Percentiles rank a stretch among this genome's conserved stretches.
phyloP scores from a whole-genome alignment of 1,140 invertebrate species.

The Eriocheir sinensis region DNA sequence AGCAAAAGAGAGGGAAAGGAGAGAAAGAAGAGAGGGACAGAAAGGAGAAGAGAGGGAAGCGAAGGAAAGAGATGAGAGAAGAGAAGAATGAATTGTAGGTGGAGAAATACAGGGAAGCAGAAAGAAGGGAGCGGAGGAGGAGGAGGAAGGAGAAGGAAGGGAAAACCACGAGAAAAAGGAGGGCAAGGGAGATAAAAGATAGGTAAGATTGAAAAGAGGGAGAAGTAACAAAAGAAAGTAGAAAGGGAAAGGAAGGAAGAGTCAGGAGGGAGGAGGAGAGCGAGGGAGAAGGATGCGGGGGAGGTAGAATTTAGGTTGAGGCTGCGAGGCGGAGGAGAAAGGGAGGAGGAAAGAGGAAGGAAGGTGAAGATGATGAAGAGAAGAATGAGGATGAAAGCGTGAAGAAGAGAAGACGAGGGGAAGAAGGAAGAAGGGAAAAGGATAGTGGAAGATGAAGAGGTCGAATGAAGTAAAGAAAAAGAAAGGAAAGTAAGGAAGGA shows the following conservation, averaged over 20 bases:
- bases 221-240: not conserved
- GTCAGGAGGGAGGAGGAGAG: not conserved
- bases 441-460: not conserved
- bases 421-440: not conserved
- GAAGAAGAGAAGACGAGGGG: not conserved
- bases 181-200: not conserved
- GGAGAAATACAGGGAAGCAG: not conserved
- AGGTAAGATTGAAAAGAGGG: not conserved
- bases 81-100: not conserved
- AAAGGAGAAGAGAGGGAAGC: not conserved
- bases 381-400: not conserved
- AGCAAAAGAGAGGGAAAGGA: not conserved
- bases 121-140: not conserved
- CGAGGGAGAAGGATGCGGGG: not conserved
- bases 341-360: not conserved
- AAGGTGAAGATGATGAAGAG: not conserved
- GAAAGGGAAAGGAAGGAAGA: no score
- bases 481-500: not conserved
- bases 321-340: not conserved
- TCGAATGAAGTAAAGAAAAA: not conserved
- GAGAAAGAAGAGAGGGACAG: not conserved
- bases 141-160: constrained; percentile 1
- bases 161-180: not conserved
- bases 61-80: constrained; percentile 24
- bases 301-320: not conserved